Evolutionary conservation across 2,113 vertebrate species (phyloP), one percentile per base, ranked within the genome.

Genomic region (Thalassarche chlororhynchos): DNA sequence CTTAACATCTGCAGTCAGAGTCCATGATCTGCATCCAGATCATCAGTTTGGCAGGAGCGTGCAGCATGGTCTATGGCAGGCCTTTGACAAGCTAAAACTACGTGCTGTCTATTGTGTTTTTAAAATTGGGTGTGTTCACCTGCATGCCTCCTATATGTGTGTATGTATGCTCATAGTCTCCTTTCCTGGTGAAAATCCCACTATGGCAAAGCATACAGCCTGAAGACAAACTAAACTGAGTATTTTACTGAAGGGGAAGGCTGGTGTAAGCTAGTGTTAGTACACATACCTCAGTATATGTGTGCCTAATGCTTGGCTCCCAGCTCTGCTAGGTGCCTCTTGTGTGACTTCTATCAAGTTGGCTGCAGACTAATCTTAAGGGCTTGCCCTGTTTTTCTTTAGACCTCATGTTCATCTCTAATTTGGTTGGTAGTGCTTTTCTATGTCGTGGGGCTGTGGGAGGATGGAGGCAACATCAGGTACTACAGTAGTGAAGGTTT

Each of bases 1-100:
- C 93, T 93, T 93, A 97, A 98, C 98, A 98, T 98, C 98, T 98
- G 97, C 96, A 98, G 95, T 96, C 91, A 92, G 95, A 97, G 87
- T 87, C 88, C 93, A 91, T 96, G 91, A 97, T 98, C 54, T 46
- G 95, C 95, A 98, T 98, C 97, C 96, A 97, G 92, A 98, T 98
- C 96, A 97, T 93, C 26, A 0, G 65, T 84, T 95, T 93, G 96
- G 89, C 94, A 96, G 84, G 90, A 96, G 85, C 28, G 14, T 94
- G 80, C 42, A 49, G 64, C 57, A 52, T 26, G 75, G 49, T 84
- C 82, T 89, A 2, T 38, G 68, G 60, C 84, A 96, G 82, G 69
- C 72, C 77, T 89, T 28, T 95, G 84, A 92, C 60, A 89, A 95
- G 55, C 49, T 94, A 88, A 93, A 97, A 68, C 46, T 77, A 10